These are phyloP conservation scores for Pyralis farinalis DNA, from an alignment of 2,888 invertebrate genomes.

Conservation along the genomic window DNA sequence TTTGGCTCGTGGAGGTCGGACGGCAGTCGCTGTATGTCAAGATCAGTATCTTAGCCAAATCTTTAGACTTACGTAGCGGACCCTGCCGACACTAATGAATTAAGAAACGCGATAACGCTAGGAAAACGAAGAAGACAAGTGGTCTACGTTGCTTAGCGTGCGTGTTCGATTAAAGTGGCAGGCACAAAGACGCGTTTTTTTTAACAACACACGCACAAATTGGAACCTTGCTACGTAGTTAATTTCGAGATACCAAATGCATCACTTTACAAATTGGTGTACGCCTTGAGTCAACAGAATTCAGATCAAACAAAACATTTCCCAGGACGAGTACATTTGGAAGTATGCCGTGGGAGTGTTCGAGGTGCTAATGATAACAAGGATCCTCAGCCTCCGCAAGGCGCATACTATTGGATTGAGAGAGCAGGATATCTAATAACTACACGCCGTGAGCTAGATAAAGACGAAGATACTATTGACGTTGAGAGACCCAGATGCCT, in stretches of 20 bases:
- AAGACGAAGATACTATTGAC: constrained; percentile 4
- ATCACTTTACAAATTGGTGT: constrained; percentile 15
- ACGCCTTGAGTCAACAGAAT: constrained; percentile 23
- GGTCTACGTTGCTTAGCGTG: too few species aligned
- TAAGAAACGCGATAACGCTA: too few species aligned
- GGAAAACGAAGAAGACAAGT: too few species aligned
- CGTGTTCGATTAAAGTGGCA: too few species aligned
- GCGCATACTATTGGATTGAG: constrained; percentile 7
- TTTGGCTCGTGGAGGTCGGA: too few species aligned
- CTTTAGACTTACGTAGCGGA: too few species aligned
- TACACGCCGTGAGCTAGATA: constrained; percentile 9
- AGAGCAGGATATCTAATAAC: constrained; percentile 11
- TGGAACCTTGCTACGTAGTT: too few species aligned
- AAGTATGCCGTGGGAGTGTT: constrained; percentile 60
- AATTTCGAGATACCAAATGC: not conserved
- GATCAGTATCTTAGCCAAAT: too few species aligned
- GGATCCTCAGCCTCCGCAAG: constrained; percentile 25
- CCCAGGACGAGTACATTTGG: constrained; percentile 54
- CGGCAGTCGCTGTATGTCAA: too few species aligned
- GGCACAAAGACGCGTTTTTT: too few species aligned
- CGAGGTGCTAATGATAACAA: constrained; percentile 72
- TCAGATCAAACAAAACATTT: constrained; percentile 51
- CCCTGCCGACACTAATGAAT: too few species aligned
- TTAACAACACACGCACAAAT: too few species aligned
- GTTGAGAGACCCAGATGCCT: not conserved